Evolutionary conservation across 2,113 vertebrate species (phyloP).

Genomic region (Solenodon paradoxus): DNA sequence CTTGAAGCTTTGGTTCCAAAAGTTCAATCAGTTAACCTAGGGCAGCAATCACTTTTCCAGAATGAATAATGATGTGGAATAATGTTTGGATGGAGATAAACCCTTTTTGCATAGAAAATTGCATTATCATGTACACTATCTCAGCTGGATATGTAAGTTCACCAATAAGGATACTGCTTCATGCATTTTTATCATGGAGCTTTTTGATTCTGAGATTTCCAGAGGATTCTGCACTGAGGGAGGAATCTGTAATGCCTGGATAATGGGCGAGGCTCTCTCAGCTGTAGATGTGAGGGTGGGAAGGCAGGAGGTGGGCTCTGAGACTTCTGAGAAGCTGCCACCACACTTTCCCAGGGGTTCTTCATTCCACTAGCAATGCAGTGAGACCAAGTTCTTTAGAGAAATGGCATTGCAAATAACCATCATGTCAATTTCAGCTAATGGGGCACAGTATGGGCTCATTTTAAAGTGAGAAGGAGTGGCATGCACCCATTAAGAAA

Average conservation of each 20-base stretch:
- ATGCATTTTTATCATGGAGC: slow-evolving; percentile 73
- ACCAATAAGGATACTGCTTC: slow-evolving; percentile 78
- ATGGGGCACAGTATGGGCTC: slow-evolving; percentile 69
- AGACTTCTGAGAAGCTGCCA: slow-evolving; percentile 39
- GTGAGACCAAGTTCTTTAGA: slow-evolving; percentile 52
- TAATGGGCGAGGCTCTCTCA: slow-evolving; percentile 41
- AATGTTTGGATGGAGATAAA: slow-evolving; percentile 81
- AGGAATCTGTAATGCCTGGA: slow-evolving; percentile 57
- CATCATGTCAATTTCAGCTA: slow-evolving; percentile 70
- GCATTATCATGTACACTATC: slow-evolving; percentile 76
- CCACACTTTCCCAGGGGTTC: slow-evolving; percentile 58
- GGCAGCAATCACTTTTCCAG: slow-evolving; percentile 79
- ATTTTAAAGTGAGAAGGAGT: slow-evolving; percentile 53
- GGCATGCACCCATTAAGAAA: slow-evolving; percentile 30
- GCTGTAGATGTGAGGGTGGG: background rate
- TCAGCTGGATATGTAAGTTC: slow-evolving; percentile 77
- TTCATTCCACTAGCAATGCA: background rate
- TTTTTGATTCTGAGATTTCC: slow-evolving; percentile 75
- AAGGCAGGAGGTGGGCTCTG: background rate
- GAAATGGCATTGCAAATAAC: slow-evolving; percentile 69
- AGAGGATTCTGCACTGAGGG: slow-evolving; percentile 69
- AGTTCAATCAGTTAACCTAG: slow-evolving; percentile 85
- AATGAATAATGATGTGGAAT: slow-evolving; percentile 81
- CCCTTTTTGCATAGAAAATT: slow-evolving; percentile 83
- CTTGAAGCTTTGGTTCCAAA: slow-evolving; percentile 78